phyloP scores from a whole-genome alignment of 2,797 vertebrate genomes.

The Gymnodraco acuticeps region DNA sequence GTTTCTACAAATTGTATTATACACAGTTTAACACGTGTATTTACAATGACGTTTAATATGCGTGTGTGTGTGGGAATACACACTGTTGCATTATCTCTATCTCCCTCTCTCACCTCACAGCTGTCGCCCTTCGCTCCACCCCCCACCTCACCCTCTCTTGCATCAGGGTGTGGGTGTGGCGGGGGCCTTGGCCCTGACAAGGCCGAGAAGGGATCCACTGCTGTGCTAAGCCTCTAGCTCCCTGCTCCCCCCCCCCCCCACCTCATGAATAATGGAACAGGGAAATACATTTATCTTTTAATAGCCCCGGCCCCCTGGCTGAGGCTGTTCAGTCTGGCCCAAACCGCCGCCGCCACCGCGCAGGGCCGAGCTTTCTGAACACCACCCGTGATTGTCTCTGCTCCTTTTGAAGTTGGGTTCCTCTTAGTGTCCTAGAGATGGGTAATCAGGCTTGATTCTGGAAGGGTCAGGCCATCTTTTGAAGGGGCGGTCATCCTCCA shows the following conservation, averaged over 20 bases:
- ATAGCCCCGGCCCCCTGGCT: slow-evolving; percentile 81
- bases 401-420: slow-evolving; percentile 84
- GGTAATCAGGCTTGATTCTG: slow-evolving; percentile 87
- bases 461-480: slow-evolving; percentile 79
- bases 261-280: slow-evolving; percentile 89
- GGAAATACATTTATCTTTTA: slow-evolving; percentile 91
- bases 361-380: slow-evolving; percentile 73
- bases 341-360: slow-evolving; percentile 63
- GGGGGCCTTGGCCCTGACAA: slow-evolving; percentile 69
- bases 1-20: background rate
- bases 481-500: slow-evolving; percentile 71
- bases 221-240: slow-evolving; percentile 83
- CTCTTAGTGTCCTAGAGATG: slow-evolving; percentile 89
- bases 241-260: slow-evolving; percentile 60
- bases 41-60: slow-evolving; percentile 18
- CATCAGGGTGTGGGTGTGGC: slow-evolving; percentile 69
- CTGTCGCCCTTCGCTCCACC: slow-evolving; percentile 56
- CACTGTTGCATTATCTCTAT: slow-evolving; percentile 70
- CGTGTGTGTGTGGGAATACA: slow-evolving; percentile 54
- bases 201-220: slow-evolving; percentile 77
- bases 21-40: background rate
- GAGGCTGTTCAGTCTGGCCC: slow-evolving; percentile 78
- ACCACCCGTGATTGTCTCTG: slow-evolving; percentile 80
- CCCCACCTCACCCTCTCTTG: slow-evolving; percentile 57
- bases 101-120: slow-evolving; percentile 66